These are phyloP conservation scores for Falcaria lacertinaria DNA, from an alignment of 2,888 invertebrate species.

Conservation along the genomic window DNA sequence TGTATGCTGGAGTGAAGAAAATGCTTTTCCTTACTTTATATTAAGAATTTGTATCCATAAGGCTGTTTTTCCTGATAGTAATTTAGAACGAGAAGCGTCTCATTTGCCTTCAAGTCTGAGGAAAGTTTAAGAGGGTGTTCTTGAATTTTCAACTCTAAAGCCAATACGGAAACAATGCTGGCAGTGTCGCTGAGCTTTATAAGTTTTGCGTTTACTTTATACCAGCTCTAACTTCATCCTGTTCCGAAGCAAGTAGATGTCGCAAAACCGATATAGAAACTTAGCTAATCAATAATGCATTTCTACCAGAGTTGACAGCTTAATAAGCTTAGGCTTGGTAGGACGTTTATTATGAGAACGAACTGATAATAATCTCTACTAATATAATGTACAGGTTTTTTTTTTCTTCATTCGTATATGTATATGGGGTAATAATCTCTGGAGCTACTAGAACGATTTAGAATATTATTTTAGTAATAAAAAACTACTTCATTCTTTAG, in stretches of 20 bases:
- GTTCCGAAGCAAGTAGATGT: constrained; percentile 30
- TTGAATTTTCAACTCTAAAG: constrained; percentile 57
- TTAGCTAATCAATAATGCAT: constrained; percentile 38
- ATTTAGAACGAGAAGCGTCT: constrained; percentile 32
- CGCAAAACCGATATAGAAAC: constrained; percentile 29
- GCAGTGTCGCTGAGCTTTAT: constrained; percentile 48
- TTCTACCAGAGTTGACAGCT: constrained; percentile 7
- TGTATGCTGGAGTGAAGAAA: not conserved
- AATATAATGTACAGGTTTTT: too few relatives aligned
- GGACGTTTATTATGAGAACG: too few relatives aligned
- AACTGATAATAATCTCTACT: too few relatives aligned
- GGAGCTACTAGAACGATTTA: too few relatives aligned
- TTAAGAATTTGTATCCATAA: constrained; percentile 7
- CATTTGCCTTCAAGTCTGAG: constrained; percentile 24
- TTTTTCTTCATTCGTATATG: too few relatives aligned
- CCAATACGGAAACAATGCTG: constrained; percentile 63
- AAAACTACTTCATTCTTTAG: too few relatives aligned
- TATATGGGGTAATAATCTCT: too few relatives aligned
- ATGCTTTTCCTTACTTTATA: not conserved
- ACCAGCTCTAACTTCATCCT: constrained; percentile 31
- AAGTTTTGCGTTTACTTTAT: constrained; percentile 49
- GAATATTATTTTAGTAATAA: too few relatives aligned
- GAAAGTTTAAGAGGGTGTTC: constrained; percentile 42
- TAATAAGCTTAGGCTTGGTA: not conserved
- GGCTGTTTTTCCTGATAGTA: constrained; percentile 21